Base-by-base conservation (phyloP, 1,140 invertebrate genomes). In the Drosophila hydei region DNA sequence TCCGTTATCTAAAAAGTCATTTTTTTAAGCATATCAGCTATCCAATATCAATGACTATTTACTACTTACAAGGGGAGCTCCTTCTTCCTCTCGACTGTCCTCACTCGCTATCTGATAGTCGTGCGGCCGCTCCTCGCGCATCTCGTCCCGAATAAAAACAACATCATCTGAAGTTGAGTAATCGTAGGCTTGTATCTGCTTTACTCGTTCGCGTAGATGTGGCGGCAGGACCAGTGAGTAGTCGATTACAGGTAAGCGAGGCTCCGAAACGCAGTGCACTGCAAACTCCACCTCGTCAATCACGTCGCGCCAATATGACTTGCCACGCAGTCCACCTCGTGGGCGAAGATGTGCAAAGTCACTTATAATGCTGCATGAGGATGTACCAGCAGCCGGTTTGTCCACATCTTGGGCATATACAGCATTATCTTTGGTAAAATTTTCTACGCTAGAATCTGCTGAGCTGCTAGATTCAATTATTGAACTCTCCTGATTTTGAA, bases 151-250 rank as follows among this genome's bases (percentile, higher is more conserved):
- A 42, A 90, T 88, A 40, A 70, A 90, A 9, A 81, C 77, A 14
- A 80, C 72, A 3, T 84, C 75, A 18, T 91, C 87, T 0, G 83
- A 87, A 27, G 84, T 85, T 7, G 77, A 78, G 30, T 72, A 84
- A 38, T 91, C 88, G n/a, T 91, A 90, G 11, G 84, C 42, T 40
- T 91, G 75, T 23, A 91, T 90, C 8, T 76, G 73, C 19, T 78
- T 73, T 2, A 91, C 81, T 19, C 90, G 72, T 12, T 85, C 71
- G 0, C 77, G 71, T 12, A 91, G 27, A 4, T 54, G 48, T 1
- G 74, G 70, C 0, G 90, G 90, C 42, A 91, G 21, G 4, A 90
- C 83, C 12, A 89, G 5, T 0, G 90, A 89, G 18, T 89, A 90
- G 21, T 91, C 90, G 12, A 77, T 77, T 33, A 78, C 52, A 3